Conservation (phyloP, 2,888 invertebrate species). For the Xestobium rufovillosum region DNA sequence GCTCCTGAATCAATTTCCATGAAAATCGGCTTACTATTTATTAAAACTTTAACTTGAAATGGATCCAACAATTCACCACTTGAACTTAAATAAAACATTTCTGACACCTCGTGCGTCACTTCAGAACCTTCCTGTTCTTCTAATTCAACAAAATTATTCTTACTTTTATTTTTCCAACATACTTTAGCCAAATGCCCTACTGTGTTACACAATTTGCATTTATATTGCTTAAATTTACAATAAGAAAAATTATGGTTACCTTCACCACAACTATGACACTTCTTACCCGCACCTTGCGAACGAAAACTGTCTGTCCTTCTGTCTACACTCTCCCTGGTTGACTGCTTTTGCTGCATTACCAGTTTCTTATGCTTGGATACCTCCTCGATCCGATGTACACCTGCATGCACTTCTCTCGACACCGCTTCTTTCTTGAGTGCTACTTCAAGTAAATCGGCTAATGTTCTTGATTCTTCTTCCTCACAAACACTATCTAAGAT, state of each 20-base stretch:
- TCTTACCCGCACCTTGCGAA: not conserved
- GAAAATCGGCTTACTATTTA: constrained; percentile 8
- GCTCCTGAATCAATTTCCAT: constrained; percentile 13
- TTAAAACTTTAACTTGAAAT: constrained; percentile 4
- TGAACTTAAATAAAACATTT: too few relatives aligned
- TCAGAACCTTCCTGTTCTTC: constrained; percentile 5
- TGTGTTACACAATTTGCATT: constrained; percentile 11
- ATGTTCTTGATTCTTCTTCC: constrained; percentile 11
- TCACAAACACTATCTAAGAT: constrained; percentile 22
- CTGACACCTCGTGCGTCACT: too few relatives aligned
- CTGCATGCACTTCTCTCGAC: not conserved
- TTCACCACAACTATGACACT: not conserved
- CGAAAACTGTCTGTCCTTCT: not conserved
- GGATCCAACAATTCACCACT: too few relatives aligned
- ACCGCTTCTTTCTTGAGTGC: constrained; percentile 15
- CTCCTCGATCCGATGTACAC: constrained; percentile 1
- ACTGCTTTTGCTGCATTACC: too few relatives aligned
- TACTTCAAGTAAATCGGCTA: constrained; percentile 13
- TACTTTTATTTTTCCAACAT: constrained; percentile 5
- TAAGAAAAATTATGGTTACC: constrained; percentile 4
- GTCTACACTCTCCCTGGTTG: not conserved
- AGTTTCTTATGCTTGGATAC: too few relatives aligned
- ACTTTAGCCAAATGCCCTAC: constrained; percentile 10
- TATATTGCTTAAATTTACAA: constrained; percentile 9
- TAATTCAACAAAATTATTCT: not conserved